A percentile compares a stretch with the other conserved stretches of the same genome.
phyloP scores from a whole-genome alignment of 2,888 invertebrate species.

The Ophion obscuratus region DNA sequence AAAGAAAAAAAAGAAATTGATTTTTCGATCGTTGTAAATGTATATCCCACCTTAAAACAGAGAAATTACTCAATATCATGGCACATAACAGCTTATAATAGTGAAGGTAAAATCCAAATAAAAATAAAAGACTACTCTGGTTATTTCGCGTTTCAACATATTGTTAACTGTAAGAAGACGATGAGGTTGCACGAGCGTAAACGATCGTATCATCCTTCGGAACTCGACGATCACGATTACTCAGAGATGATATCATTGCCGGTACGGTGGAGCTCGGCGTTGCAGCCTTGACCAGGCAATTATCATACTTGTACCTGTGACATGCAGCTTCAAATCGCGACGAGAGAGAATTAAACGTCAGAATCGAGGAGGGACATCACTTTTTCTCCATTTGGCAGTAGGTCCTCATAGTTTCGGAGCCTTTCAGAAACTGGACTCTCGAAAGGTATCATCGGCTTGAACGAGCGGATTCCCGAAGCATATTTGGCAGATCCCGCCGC shows the following conservation, averaged over 20 bases:
- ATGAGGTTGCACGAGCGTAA: not conserved
- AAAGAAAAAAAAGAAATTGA: too few relatives aligned
- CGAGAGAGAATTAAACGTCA: not conserved
- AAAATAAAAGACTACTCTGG: not conserved
- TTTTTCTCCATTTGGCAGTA: not conserved
- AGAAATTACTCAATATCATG: too few relatives aligned
- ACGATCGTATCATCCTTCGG: slow-evolving; percentile 46
- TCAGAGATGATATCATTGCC: slow-evolving; percentile 52
- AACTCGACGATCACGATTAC: slow-evolving; percentile 12
- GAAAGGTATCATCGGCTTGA: too few relatives aligned
- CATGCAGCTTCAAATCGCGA: slow-evolving; percentile 30
- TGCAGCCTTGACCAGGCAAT: slow-evolving; percentile 55
- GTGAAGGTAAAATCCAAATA: too few relatives aligned
- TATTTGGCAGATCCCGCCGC: too few relatives aligned
- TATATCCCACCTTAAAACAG: too few relatives aligned
- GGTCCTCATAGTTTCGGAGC: not conserved
- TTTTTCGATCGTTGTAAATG: too few relatives aligned
- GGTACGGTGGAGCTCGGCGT: slow-evolving; percentile 8
- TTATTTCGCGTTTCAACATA: not conserved
- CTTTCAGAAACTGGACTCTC: not conserved
- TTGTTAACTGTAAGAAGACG: not conserved
- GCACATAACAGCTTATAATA: too few relatives aligned
- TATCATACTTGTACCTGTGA: slow-evolving; percentile 58
- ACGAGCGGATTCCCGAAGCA: too few relatives aligned
- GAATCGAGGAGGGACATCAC: not conserved